Evolutionary conservation across 2,888 invertebrate species (phyloP), one percentile per base, ranked within the genome.

Genomic region (Miltochrista miniata): DNA sequence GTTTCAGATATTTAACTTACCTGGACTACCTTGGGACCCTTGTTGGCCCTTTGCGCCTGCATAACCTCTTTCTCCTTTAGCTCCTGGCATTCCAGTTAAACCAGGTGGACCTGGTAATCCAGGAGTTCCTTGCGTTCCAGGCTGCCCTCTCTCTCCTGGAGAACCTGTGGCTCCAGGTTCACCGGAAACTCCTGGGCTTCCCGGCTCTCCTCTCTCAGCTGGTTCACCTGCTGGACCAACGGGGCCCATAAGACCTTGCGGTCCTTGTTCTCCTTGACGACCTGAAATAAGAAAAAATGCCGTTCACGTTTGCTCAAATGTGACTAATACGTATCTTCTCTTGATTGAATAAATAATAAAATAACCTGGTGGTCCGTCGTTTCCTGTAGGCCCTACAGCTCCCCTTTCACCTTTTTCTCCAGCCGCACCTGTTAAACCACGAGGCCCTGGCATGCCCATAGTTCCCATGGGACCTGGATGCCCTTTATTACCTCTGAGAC

Each of bases 381-480:
- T 95, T 7, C 97, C 97, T 30, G 92, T 66, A 0, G 94, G 93
- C 12, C 97, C 97, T 12, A 85, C 64, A 8, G 93, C 83, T 13
- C 96, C 96, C 61, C 95, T 90, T 72, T 96, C 96, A 48, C 97
- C 96, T 82, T 96, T 96, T 61, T 94, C 93, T 44, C 97, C 96
- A 14, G 93, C 73, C 18, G 92, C 75, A 1, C 96, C 97, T 8
- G 93, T 88, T 47, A 87, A 80, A 1, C 96, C 96, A 70, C 95
- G 86, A 18, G 92, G 76, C 12, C 96, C 96, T 18, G 95, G 95
- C 46, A 96, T 71, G 24, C 96, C 96, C 79, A 95, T 92, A 34
- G 95, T 87, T 43, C 96, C 96, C 39, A 94, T 91, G 9, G 93
- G 92, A 33, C 96, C 96, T 37, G 93, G 89, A 72, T 95, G 95